Evolutionary conservation across 2,797 vertebrate genomes (phyloP).

Genomic region (Bufotes viridis): DNA sequence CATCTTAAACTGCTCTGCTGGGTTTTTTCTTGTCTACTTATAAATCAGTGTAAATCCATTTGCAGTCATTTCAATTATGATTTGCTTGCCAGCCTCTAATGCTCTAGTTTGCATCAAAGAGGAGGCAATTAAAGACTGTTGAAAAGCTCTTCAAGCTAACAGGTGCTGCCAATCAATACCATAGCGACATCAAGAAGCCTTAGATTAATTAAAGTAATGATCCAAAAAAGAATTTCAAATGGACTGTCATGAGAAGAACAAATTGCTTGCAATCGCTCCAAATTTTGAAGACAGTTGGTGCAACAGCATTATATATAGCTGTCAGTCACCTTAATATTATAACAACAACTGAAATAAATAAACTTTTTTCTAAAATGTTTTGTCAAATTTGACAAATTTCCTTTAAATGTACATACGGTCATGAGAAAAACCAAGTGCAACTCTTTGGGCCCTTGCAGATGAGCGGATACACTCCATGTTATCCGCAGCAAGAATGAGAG

Average conservation of each 20-base stretch:
- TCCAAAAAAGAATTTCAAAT: conserved; percentile 46
- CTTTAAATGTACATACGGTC: no score
- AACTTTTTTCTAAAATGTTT: not conserved
- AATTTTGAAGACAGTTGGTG: not conserved
- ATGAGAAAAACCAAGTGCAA: no score
- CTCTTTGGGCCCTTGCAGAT: no score
- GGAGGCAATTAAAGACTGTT: conserved; percentile 49
- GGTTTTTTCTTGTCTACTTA: conserved; percentile 42
- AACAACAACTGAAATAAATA: not conserved
- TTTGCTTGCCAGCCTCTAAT: conserved; percentile 58
- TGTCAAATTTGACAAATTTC: no score
- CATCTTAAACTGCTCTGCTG: conserved; percentile 37
- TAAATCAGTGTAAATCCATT: conserved; percentile 51
- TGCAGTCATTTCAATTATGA: conserved; percentile 59
- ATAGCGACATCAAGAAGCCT: conserved; percentile 42
- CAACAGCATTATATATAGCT: conserved; percentile 8
- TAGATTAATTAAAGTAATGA: conserved; percentile 60
- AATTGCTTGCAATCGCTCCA: conserved; percentile 11
- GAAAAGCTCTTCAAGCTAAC: conserved; percentile 59
- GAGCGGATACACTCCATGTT: no score
- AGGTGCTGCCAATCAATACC: conserved; percentile 60
- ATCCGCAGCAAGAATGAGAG: no score
- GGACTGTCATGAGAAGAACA: conserved; percentile 33
- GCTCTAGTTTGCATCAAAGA: conserved; percentile 51
- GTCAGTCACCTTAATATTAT: conserved; percentile 9